Evolutionary conservation across 2,888 invertebrate species (phyloP).

Genomic region (Scaptomyza parva): DNA sequence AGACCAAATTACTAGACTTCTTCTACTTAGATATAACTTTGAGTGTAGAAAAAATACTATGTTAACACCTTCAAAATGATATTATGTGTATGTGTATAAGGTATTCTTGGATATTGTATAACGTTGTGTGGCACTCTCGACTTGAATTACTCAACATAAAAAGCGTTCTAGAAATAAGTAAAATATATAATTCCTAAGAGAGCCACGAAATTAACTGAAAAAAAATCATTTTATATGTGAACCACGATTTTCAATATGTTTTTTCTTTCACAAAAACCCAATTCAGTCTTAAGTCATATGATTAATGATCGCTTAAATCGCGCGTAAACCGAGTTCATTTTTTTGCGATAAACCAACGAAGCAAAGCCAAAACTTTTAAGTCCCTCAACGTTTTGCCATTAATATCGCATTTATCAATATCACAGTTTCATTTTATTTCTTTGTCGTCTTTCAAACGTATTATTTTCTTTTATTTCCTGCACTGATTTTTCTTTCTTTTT

Average conservation of each 20-base stretch:
- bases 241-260: constrained; percentile 29
- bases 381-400: constrained; percentile 73
- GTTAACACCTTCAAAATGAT: no score
- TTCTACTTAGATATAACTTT: no score
- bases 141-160: no score
- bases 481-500: constrained; percentile 22
- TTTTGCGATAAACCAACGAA: constrained; percentile 53
- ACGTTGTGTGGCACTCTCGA: no score
- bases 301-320: constrained; percentile 70
- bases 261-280: neutral
- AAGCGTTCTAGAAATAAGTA: no score
- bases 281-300: constrained; percentile 41
- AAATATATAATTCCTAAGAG: neutral
- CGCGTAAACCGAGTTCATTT: constrained; percentile 66
- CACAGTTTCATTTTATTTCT: constrained; percentile 74
- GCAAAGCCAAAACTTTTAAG: constrained; percentile 66
- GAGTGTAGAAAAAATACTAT: neutral
- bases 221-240: neutral
- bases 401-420: constrained; percentile 79
- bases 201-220: neutral
- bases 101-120: no score
- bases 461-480: constrained; percentile 57
- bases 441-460: constrained; percentile 63
- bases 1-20: no score
- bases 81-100: no score